Evolutionary conservation across 2,113 vertebrate genomes (phyloP).

Genomic region (Thermophis baileyi): DNA sequence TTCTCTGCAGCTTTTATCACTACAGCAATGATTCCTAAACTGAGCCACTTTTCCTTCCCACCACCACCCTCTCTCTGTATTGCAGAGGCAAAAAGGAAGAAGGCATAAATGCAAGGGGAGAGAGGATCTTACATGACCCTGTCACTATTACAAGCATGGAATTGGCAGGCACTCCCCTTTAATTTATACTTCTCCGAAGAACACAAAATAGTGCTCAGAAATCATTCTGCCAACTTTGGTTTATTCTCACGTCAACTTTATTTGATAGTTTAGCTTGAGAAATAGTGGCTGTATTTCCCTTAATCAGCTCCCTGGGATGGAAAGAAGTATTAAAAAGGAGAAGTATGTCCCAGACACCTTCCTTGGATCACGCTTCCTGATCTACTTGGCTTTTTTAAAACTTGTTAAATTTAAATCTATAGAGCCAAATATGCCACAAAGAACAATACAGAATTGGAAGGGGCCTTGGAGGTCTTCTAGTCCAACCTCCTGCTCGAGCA

Average conservation of each 20-base stretch:
- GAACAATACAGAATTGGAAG: background rate
- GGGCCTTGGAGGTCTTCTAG: background rate
- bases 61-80: too few relatives aligned
- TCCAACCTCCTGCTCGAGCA: background rate
- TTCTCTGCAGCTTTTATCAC: background rate
- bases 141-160: background rate
- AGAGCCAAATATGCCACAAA: background rate
- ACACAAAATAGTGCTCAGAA: background rate
- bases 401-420: background rate
- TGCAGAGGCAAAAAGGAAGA: background rate
- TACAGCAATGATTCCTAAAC: background rate
- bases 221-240: background rate
- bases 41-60: background rate
- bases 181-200: background rate
- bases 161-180: background rate
- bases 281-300: background rate
- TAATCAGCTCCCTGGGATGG: background rate
- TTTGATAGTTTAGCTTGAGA: background rate
- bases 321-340: background rate
- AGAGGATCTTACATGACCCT: background rate
- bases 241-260: background rate
- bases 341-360: background rate
- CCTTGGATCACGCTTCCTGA: background rate
- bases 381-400: background rate
- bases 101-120: background rate